Evolutionary conservation across 2,888 invertebrate genomes (phyloP).

Genomic region (Clusia tigrina): DNA sequence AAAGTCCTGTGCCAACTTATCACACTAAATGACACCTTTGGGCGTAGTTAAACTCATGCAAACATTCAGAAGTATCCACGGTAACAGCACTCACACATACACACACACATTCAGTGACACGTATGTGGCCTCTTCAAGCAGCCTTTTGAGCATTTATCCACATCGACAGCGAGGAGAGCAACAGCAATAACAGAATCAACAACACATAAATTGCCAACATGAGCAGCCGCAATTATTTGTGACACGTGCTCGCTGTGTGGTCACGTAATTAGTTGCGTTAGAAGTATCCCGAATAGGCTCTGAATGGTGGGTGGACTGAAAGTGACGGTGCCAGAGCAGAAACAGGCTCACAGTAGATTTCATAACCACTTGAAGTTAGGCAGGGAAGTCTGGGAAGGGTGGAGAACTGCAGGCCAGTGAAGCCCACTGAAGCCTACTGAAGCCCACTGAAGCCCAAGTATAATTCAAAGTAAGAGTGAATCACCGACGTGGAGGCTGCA

Average conservation of each 20-base stretch:
- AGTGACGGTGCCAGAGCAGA: no score
- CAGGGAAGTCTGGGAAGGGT: no score
- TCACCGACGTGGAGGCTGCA: no score
- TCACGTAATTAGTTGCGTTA: background rate
- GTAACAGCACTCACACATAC: background rate
- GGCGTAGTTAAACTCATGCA: conserved; percentile 1
- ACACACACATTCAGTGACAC: background rate
- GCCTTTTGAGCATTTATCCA: background rate
- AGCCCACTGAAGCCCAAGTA: no score
- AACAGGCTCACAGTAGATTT: no score
- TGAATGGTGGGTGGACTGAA: no score
- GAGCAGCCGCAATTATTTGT: background rate
- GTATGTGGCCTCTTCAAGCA: background rate
- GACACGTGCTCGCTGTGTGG: background rate
- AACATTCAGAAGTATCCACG: no score
- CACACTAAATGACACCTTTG: background rate
- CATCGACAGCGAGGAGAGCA: background rate
- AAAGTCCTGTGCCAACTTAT: background rate
- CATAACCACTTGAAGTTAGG: no score
- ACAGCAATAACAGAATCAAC: conserved; percentile 7
- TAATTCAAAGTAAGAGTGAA: no score
- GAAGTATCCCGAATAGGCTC: no score
- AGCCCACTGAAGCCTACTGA: no score
- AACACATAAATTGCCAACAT: background rate
- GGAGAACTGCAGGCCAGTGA: no score